These are phyloP conservation scores for Hipposideros larvatus DNA, from an alignment of 2,797 vertebrate species.

Conservation along the genomic window DNA sequence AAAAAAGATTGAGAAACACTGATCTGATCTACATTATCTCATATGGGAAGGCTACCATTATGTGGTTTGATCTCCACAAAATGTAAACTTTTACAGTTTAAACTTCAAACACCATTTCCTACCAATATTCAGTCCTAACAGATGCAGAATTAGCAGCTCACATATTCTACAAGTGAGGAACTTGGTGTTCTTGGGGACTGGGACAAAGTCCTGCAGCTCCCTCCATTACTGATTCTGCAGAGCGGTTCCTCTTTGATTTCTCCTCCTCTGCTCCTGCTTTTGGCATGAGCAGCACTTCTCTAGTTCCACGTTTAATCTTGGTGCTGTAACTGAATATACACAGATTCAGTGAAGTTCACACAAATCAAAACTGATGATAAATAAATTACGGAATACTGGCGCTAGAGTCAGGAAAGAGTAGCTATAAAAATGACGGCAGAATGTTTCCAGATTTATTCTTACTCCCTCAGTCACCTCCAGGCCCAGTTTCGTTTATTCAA, in stretches of 20 bases:
- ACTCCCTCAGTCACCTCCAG: not conserved
- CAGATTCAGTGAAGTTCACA: slow-evolving; percentile 3
- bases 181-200: not conserved
- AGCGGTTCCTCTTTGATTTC: not conserved
- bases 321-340: not conserved
- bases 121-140: slow-evolving; percentile 16
- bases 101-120: slow-evolving; percentile 56
- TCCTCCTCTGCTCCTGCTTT: not conserved
- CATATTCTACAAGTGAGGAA: not conserved
- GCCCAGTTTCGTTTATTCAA: not conserved
- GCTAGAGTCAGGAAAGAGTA: slow-evolving; percentile 40
- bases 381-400: slow-evolving; percentile 8
- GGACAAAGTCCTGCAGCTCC: not conserved
- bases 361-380: slow-evolving; percentile 50
- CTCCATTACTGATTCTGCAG: not conserved
- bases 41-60: not conserved
- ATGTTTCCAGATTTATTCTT: slow-evolving; percentile 47
- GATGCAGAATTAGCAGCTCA: not conserved
- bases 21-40: slow-evolving; percentile 1
- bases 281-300: not conserved
- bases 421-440: slow-evolving; percentile 49
- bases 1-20: slow-evolving; percentile 3
- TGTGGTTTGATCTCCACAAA: not conserved
- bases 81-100: slow-evolving; percentile 48
- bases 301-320: slow-evolving; percentile 38